phyloP scores from a whole-genome alignment of 2,888 invertebrate genomes.

The Ametastegia equiseti region DNA sequence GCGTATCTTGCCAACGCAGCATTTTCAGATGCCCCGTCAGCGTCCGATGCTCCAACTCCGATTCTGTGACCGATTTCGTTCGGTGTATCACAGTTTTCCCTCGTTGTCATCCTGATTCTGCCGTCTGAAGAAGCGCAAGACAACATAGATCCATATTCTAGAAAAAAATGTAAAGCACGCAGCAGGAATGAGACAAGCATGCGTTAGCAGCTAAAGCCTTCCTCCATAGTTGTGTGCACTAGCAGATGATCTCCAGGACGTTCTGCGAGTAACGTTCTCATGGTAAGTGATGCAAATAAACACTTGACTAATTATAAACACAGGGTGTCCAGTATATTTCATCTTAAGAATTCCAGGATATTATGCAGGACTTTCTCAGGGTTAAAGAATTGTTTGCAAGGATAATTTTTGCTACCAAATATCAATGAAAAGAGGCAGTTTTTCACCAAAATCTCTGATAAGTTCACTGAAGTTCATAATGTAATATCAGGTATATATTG shows the following conservation, averaged over 20 bases:
- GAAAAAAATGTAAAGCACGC: slow-evolving; percentile 65
- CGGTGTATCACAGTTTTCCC: slow-evolving; percentile 59
- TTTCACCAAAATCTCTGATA: too few species aligned
- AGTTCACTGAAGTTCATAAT: too few species aligned
- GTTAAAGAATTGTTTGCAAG: too few species aligned
- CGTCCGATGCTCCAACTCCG: slow-evolving; percentile 59
- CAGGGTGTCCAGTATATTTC: too few species aligned
- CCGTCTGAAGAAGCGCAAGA: slow-evolving; percentile 71
- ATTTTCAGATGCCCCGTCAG: slow-evolving; percentile 66
- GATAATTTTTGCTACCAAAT: too few species aligned
- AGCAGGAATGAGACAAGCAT: slow-evolving; percentile 54
- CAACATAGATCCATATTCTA: slow-evolving; percentile 75
- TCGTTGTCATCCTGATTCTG: slow-evolving; percentile 62
- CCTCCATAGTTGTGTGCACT: slow-evolving; percentile 25
- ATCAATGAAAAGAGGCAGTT: too few species aligned
- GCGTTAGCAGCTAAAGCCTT: slow-evolving; percentile 56
- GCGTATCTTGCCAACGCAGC: slow-evolving; percentile 65
- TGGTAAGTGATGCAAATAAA: neutral
- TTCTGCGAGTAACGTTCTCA: neutral
- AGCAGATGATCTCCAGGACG: slow-evolving; percentile 5
- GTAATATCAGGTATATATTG: too few species aligned
- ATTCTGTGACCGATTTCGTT: slow-evolving; percentile 65
- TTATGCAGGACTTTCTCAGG: too few species aligned
- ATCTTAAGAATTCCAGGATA: too few species aligned
- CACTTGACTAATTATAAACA: neutral